Conservation (phyloP, 2,888 invertebrate species). For the Metopia argyrocephala region DNA sequence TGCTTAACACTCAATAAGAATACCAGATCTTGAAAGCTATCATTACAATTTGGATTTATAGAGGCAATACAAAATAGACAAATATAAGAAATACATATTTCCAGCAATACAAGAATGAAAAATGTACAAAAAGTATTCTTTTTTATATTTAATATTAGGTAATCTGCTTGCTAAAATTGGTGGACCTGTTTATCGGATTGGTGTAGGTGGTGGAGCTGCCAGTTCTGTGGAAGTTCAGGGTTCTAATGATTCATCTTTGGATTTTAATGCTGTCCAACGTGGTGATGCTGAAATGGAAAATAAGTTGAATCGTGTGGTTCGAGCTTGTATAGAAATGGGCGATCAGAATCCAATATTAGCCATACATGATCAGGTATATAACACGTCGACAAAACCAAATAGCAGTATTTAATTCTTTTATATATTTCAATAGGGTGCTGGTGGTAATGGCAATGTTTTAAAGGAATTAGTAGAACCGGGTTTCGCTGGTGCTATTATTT, state of each 20-base stretch:
- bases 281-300: conserved; percentile 99
- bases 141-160: conserved; percentile 79
- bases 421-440: conserved; percentile 85
- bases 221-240: conserved; percentile 97
- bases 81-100: too few relatives aligned
- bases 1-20: too few relatives aligned
- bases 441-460: conserved; percentile 98
- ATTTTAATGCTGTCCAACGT: conserved; percentile 96
- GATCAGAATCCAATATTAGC: conserved; percentile 92
- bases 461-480: conserved; percentile 96
- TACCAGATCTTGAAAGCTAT: too few relatives aligned
- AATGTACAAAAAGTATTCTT: too few relatives aligned
- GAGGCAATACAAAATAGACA: too few relatives aligned
- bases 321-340: conserved; percentile 92
- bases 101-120: too few relatives aligned
- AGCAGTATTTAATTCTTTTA: background rate
- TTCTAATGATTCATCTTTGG: conserved; percentile 89
- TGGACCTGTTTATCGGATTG: conserved; percentile 98
- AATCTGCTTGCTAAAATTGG: conserved; percentile 97
- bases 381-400: background rate
- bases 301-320: conserved; percentile 94
- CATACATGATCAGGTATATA: conserved; percentile 91
- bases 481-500: conserved; percentile 91
- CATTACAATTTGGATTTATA: too few relatives aligned
- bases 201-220: conserved; percentile 99